Percentiles rank a stretch among this genome's conserved stretches.
These are phyloP conservation scores for Papilio polyxenes DNA, from an alignment of 1,140 invertebrate species.

Conservation along the genomic window DNA sequence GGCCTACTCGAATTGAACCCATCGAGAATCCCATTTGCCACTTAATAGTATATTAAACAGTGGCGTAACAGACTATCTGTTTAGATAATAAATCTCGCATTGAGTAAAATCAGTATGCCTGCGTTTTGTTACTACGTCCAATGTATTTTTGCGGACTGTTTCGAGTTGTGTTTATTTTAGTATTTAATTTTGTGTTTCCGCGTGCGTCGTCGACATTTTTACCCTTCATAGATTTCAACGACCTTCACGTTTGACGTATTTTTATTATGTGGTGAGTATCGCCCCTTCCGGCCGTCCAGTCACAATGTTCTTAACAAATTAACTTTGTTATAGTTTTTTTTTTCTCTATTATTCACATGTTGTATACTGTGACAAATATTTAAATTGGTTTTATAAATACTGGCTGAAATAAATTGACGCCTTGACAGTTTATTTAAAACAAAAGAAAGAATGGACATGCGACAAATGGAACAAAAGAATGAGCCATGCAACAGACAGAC, in stretches of 20 bases:
- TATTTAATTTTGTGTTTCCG: conserved; percentile 36
- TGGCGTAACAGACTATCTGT: conserved; percentile 47
- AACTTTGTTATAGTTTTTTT: neutral
- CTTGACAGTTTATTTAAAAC: neutral
- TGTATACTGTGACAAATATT: neutral
- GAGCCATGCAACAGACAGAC: neutral
- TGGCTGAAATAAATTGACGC: neutral
- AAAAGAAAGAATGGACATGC: neutral
- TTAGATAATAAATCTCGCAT: conserved; percentile 53
- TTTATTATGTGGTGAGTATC: conserved; percentile 8
- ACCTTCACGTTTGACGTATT: neutral
- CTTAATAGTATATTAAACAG: conserved; percentile 48
- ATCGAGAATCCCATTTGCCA: conserved; percentile 45
- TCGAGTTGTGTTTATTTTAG: conserved; percentile 39
- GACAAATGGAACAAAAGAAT: neutral
- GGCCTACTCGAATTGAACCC: conserved; percentile 21
- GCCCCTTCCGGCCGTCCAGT: neutral
- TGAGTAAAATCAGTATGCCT: conserved; percentile 46
- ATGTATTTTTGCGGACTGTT: conserved; percentile 37
- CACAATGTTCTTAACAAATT: neutral
- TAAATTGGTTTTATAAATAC: neutral
- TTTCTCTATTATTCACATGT: no score
- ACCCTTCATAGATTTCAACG: neutral
- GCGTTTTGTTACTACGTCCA: conserved; percentile 37
- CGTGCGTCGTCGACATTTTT: conserved; percentile 21